phyloP scores from a whole-genome alignment of 2,888 invertebrate species.

The Aspidapion aeneum region DNA sequence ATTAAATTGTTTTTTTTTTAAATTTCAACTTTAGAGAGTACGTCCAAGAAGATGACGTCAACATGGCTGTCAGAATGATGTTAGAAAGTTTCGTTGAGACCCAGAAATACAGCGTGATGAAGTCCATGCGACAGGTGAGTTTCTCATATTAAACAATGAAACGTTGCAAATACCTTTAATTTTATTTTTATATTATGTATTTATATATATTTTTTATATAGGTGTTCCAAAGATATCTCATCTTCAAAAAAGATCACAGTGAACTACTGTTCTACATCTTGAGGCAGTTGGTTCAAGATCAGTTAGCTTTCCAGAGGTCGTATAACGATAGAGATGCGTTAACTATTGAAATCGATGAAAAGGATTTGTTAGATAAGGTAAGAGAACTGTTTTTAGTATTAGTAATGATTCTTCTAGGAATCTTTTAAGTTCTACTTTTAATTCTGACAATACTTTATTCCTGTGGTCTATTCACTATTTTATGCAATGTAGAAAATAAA shows the following conservation, averaged over 20 bases:
- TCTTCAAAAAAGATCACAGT: conserved; percentile 94
- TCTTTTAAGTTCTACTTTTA: too few relatives aligned
- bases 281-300: conserved; percentile 89
- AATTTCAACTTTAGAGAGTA: too few relatives aligned
- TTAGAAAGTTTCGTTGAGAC: conserved; percentile 98
- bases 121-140: conserved; percentile 82
- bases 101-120: conserved; percentile 98
- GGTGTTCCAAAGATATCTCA: conserved; percentile 91
- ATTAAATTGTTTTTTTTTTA: too few relatives aligned
- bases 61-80: conserved; percentile 96
- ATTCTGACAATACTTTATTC: too few relatives aligned
- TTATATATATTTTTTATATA: conserved; percentile 48
- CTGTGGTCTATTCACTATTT: too few relatives aligned
- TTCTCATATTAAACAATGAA: not conserved
- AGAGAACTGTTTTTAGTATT: too few relatives aligned
- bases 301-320: conserved; percentile 78
- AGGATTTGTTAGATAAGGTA: conserved; percentile 69
- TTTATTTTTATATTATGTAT: conserved; percentile 2
- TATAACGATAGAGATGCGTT: conserved; percentile 55
- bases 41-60: conserved; percentile 92
- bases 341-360: conserved; percentile 81
- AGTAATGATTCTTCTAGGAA: too few relatives aligned
- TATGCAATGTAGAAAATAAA: too few relatives aligned
- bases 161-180: not conserved
- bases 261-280: conserved; percentile 94